phyloP scores from a whole-genome alignment of 2,888 invertebrate genomes.

The Mayetiola destructor region DNA sequence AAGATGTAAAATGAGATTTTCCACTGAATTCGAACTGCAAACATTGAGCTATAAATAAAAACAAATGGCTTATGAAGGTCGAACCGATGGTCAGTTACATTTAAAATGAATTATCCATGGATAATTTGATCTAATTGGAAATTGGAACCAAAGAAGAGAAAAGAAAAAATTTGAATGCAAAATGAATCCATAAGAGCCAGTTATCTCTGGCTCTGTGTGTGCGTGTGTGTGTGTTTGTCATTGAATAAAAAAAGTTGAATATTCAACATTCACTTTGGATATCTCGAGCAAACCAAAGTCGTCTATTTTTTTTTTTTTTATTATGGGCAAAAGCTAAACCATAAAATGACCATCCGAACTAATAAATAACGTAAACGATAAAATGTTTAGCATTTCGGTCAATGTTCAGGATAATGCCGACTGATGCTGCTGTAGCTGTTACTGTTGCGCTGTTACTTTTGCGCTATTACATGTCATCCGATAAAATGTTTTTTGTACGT shows the following conservation, averaged over 20 bases:
- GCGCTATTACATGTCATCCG: too few relatives aligned
- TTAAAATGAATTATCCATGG: constrained; percentile 9
- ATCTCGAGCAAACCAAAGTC: not conserved
- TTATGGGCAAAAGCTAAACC: not conserved
- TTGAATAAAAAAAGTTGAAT: too few relatives aligned
- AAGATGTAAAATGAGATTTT: not conserved
- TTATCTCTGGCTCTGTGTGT: not conserved
- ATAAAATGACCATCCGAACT: constrained; percentile 4
- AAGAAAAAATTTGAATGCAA: not conserved
- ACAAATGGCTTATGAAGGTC: not conserved
- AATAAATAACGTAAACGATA: constrained; percentile 8
- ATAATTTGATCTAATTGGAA: constrained; percentile 10
- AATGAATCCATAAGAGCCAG: not conserved
- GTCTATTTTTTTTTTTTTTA: not conserved
- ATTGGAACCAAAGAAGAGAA: not conserved
- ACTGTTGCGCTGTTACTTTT: too few relatives aligned
- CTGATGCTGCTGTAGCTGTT: too few relatives aligned
- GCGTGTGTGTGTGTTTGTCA: too few relatives aligned
- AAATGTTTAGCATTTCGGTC: constrained; percentile 1
- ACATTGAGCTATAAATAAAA: not conserved
- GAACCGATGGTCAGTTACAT: not conserved
- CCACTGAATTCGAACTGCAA: too few relatives aligned
- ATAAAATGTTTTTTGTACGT: too few relatives aligned
- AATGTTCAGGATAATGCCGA: too few relatives aligned
- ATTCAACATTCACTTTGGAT: not conserved